Evolutionary conservation across 53 echinoderm and acorn worm species (phyloP).

Genomic region (Actinopyga echinites): DNA sequence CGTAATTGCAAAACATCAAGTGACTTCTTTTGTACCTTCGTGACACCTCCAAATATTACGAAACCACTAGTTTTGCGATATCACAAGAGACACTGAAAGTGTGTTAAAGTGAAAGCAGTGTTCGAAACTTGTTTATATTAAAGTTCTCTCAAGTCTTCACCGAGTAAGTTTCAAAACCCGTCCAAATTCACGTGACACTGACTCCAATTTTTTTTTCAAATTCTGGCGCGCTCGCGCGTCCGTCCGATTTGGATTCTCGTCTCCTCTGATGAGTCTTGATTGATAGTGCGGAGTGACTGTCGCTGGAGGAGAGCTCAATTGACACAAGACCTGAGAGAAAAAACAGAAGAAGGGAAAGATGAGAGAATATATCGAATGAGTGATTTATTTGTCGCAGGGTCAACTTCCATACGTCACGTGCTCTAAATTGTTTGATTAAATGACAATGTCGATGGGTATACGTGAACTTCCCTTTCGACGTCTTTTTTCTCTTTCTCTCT

Average conservation of each 20-base stretch:
- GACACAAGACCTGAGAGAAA: not conserved
- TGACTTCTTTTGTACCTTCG: too few relatives aligned
- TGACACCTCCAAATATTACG: too few relatives aligned
- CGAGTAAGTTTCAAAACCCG: not conserved
- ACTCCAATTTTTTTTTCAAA: not conserved
- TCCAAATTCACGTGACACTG: not conserved
- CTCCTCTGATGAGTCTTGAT: not conserved
- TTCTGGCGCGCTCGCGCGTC: slow-evolving; percentile 19
- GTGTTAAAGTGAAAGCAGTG: too few relatives aligned
- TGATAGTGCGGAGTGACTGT: not conserved
- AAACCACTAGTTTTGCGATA: too few relatives aligned
- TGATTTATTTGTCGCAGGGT: not conserved
- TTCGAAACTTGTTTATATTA: not conserved
- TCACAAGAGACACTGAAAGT: too few relatives aligned
- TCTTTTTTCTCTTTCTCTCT: too few relatives aligned
- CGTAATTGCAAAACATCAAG: too few relatives aligned
- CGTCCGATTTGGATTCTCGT: not conserved
- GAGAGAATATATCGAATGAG: not conserved
- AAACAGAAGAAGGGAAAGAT: not conserved
- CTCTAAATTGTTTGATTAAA: not conserved
- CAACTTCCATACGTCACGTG: slow-evolving; percentile 14
- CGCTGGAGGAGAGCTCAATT: not conserved
- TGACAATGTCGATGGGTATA: not conserved
- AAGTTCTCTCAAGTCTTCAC: not conserved
- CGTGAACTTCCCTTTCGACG: not conserved